A percentile compares a stretch with the other conserved stretches of the same genome.
Conservation (phyloP, 1,140 invertebrate genomes). For the Lethrus apterus region DNA sequence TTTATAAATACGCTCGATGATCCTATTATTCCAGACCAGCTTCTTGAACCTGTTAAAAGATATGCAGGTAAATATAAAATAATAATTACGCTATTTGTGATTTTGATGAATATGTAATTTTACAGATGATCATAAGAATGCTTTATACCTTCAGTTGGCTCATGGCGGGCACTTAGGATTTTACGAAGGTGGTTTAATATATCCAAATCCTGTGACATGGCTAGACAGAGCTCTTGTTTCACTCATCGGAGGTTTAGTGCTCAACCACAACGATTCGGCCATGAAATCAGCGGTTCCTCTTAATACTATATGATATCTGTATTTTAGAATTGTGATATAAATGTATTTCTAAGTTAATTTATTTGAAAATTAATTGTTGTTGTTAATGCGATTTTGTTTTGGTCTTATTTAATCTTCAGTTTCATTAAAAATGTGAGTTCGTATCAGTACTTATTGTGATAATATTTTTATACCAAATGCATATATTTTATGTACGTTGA, state of each 20-base stretch:
- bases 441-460: too few species aligned
- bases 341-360: too few species aligned
- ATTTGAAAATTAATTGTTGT: too few species aligned
- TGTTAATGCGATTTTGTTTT: too few species aligned
- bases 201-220: conserved; percentile 85
- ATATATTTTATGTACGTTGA: too few species aligned
- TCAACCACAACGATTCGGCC: conserved; percentile 47
- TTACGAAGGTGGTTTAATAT: conserved; percentile 78
- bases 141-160: conserved; percentile 69
- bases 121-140: conserved; percentile 60
- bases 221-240: conserved; percentile 75
- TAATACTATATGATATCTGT: too few species aligned
- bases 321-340: too few species aligned
- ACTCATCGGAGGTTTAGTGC: conserved; percentile 59
- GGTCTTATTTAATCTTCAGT: too few species aligned
- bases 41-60: conserved; percentile 63
- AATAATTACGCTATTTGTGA: too few species aligned
- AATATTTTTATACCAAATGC: too few species aligned
- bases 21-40: conserved; percentile 71
- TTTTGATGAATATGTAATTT: too few species aligned
- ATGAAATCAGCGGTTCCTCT: conserved; percentile 25
- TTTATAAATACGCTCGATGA: conserved; percentile 85
- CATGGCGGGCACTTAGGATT: conserved; percentile 91
- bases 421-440: too few species aligned
- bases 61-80: conserved; percentile 64